These are phyloP conservation scores for Dendrolimus houi DNA, from an alignment of 2,888 invertebrate genomes.

Conservation along the genomic window DNA sequence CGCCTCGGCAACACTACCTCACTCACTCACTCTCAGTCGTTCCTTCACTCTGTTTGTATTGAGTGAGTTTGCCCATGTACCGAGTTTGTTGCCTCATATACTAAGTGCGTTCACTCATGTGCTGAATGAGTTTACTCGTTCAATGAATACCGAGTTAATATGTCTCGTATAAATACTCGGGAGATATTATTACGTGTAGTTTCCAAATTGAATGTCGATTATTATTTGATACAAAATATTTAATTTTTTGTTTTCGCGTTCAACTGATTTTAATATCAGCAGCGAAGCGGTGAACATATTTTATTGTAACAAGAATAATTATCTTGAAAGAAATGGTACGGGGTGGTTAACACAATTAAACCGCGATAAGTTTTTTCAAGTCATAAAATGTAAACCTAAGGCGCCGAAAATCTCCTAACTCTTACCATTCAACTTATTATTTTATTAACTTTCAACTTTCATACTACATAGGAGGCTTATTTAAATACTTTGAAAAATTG, in stretches of 20 bases:
- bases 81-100: not conserved
- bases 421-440: slow-evolving; percentile 20
- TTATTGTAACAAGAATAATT: slow-evolving; percentile 31
- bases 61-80: not conserved
- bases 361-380: not conserved
- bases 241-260: slow-evolving; percentile 5
- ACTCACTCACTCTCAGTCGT: slow-evolving; percentile 19
- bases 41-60: slow-evolving; percentile 28
- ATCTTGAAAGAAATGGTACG: too few species aligned
- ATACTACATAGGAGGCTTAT: slow-evolving; percentile 34
- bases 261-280: slow-evolving; percentile 21
- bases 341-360: too few species aligned
- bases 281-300: slow-evolving; percentile 29
- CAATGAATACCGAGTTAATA: too few species aligned
- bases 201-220: too few species aligned
- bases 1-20: slow-evolving; percentile 4
- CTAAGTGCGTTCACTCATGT: slow-evolving; percentile 5
- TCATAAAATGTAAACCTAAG: slow-evolving; percentile 16
- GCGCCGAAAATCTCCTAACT: slow-evolving; percentile 27
- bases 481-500: slow-evolving; percentile 36
- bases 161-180: too few species aligned
- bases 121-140: slow-evolving; percentile 7
- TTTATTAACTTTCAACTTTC: slow-evolving; percentile 25
- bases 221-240: too few species aligned
- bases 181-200: too few species aligned